These are phyloP conservation scores for Ditylenchus weischeri DNA, from an alignment of 2,888 invertebrate species.

Conservation along the genomic window DNA sequence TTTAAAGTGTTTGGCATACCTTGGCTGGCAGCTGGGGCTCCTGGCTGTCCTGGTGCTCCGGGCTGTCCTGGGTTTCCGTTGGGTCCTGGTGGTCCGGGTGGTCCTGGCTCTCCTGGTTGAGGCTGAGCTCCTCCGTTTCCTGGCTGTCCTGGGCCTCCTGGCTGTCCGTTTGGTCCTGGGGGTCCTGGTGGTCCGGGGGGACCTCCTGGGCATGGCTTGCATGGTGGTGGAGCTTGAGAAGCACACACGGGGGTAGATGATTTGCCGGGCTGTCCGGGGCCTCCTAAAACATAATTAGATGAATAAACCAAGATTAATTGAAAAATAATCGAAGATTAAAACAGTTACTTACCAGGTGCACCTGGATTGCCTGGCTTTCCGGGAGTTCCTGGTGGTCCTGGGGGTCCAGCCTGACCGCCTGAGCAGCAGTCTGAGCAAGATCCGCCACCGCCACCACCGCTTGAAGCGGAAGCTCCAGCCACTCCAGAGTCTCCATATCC, in stretches of 20 bases:
- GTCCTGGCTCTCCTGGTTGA: constrained; percentile 26
- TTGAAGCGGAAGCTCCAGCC: constrained; percentile 19
- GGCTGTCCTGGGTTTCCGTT: constrained; percentile 29
- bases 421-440: constrained; percentile 46
- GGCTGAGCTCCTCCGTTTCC: constrained; percentile 37
- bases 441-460: constrained; percentile 27
- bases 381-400: constrained; percentile 36
- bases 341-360: constrained; percentile 41
- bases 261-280: constrained; percentile 52
- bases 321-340: neutral
- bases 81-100: constrained; percentile 27
- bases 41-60: constrained; percentile 21
- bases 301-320: constrained; percentile 17
- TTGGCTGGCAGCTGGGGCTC: constrained; percentile 10
- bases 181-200: constrained; percentile 43
- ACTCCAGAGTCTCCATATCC: constrained; percentile 32
- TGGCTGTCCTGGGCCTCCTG: constrained; percentile 43
- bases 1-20: neutral
- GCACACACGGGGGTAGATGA: constrained; percentile 25
- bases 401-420: constrained; percentile 39
- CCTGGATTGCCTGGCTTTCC: constrained; percentile 55
- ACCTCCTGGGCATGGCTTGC: constrained; percentile 41
- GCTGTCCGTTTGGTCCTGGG: constrained; percentile 44
- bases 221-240: constrained; percentile 19
- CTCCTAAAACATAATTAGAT: neutral